Evolutionary conservation across 1,140 invertebrate genomes (phyloP), one percentile per base, ranked within the genome.

Genomic region (Meloidogyne floridensis): DNA sequence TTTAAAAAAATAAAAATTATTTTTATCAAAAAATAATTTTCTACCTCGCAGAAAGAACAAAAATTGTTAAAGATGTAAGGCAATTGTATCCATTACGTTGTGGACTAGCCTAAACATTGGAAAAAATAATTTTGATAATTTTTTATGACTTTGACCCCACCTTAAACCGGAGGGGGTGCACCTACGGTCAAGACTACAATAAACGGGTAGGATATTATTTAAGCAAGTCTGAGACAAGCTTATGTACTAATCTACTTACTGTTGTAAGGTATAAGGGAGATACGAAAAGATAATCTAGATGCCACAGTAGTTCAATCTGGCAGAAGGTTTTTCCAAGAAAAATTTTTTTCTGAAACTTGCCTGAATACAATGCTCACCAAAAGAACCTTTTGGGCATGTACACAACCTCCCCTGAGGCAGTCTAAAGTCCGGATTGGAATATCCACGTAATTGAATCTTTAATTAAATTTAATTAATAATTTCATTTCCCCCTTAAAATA

Each of bases 11-110:
- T 32, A 83, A 83, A 2, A 18, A 4, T 47, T 6, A 47, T 47
- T 47, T 47, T 6, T 47, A 65, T 20, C 10, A 8, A 13, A n/a
- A 51, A 43, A 53, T 59, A 32, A 69, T 9, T 13, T 82, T 1
- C 69, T 72, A 87, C 85, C 89, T 86, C 11, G 87, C 80, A 76
- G 86, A 85, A 18, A 87, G 81, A 51, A 87, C 75, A 69, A 87
- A 88, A 70, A 87, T 81, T n/a, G 72, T 84, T 71, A 87, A 86
- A 13, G 85, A 84, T 18, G 86, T 82, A 18, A 87, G 83, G 56
- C 86, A 87, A 56, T 69, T 75, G 15, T 85, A 85, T n/a, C 84
- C 84, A 42, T 54, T 86, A 15, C 84, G 54, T 56, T 84, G 77
- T 18, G 84, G 84, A 70, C 81, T 86, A 15, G 77, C 69, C 15